These are phyloP conservation scores for Rhinogobio ventralis DNA, from an alignment of 2,797 vertebrate genomes.

Conservation along the genomic window DNA sequence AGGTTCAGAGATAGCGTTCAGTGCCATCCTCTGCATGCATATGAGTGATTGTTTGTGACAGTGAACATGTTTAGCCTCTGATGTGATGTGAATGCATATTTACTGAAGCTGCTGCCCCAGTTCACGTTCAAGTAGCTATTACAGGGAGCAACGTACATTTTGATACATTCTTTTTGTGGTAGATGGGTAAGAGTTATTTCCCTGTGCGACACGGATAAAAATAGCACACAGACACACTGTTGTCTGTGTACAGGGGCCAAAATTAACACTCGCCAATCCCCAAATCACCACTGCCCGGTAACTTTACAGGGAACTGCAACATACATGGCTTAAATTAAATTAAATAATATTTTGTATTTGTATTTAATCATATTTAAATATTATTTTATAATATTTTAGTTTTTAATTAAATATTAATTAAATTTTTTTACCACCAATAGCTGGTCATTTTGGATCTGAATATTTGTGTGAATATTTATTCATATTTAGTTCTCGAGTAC, in stretches of 20 bases:
- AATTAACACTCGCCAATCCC: background rate
- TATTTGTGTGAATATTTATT: background rate
- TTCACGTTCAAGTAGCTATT: background rate
- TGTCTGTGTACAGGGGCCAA: slow-evolving; percentile 16
- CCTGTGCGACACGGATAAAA: slow-evolving; percentile 21
- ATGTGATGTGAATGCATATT: slow-evolving; percentile 47
- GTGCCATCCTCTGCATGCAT: slow-evolving; percentile 10
- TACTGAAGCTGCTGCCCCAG: background rate
- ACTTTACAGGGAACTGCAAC: background rate
- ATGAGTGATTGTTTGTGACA: slow-evolving; percentile 39
- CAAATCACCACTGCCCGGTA: background rate
- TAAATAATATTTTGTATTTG: background rate
- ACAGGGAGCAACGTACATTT: background rate
- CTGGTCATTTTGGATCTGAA: background rate
- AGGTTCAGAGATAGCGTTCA: slow-evolving; percentile 50
- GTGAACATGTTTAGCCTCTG: slow-evolving; percentile 36
- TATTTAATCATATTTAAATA: too few species aligned
- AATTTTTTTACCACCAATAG: background rate
- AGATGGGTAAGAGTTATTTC: background rate
- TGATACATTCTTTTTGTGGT: slow-evolving; percentile 12
- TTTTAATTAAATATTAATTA: too few species aligned
- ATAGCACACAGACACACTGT: slow-evolving; percentile 31
- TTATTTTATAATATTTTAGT: background rate
- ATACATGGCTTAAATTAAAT: background rate
- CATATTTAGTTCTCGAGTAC: background rate